Evolutionary conservation across 2,888 invertebrate species (phyloP), one percentile per base, ranked within the genome.

Genomic region (Resseliella maxima): DNA sequence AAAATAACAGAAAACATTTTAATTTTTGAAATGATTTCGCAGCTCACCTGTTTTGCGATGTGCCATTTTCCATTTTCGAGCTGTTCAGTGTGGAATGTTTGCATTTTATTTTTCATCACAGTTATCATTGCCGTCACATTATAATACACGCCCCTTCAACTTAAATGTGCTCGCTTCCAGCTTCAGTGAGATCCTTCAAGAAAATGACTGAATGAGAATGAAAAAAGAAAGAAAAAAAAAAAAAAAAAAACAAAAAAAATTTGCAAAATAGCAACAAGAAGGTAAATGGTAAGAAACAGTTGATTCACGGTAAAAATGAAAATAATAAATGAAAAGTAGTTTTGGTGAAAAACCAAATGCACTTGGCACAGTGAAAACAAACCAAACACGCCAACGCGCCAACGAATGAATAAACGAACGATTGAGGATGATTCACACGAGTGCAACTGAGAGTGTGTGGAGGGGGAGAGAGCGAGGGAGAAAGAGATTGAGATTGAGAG

Each of bases 31-130:
- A 59, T 59, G 59, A 59, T 24, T 59, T 59, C 24, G 24, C 59
- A 59, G 59, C 59, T 59, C 59, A 59, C 59, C 59, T 59, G 59
- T 59, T 59, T 59, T 59, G 59, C 24, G 59, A 59, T 59, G 59
- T 59, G 24, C 59, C 59, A 59, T n/a, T 59, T 59, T 59, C 3
- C 59, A 24, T 24, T 24, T 59, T 24, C 50, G 59, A 59, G 59
- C 24, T 59, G 59, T 50, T 18, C 59, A 24, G 59, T 24, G 12
- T 59, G 59, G 24, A 59, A 59, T 59, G 24, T 24, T 59, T 59
- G 59, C n/a, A 59, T 59, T 59, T n/a, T 59, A 59, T 59, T 59
- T n/a, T 59, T n/a, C 24, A 24, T 59, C 59, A 59, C 59, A 24
- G 46, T 50, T 50, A 24, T 59, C 59, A 59, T 59, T n/a, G 59